Base-by-base conservation (phyloP, 2,888 invertebrate species). In the Anticlea derivata region DNA sequence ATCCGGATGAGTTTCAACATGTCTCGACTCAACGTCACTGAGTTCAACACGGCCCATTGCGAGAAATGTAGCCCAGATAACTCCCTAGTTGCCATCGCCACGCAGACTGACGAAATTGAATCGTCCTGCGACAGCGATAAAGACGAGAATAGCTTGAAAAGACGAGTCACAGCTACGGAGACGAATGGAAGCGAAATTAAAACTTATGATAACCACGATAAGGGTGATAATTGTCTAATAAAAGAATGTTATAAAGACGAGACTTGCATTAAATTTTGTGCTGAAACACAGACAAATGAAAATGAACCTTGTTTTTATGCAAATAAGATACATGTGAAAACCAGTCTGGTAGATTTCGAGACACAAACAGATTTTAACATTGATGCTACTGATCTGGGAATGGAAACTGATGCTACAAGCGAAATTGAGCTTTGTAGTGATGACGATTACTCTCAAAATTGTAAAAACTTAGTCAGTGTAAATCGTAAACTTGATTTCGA, bases 1-100 rank as follows among this genome's bases (percentile, higher is more conserved):
- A 84, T 90, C 55, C 69, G 87, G 12, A 75, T 80, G 29, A 89
- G 88, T 64, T 78, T 86, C 63, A 83, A 79, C 55, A 61, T 73
- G 46, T 78, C 85, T n/a, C 68, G 73, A 35, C 63, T 63, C 29
- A 77, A 73, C 26, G 46, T 66, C 2, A 66, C 68, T 3, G 75
- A 70, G 1, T 23, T 59, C 0, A 74, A 68, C 51, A 60, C 63
- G 29, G 63, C 59, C 1, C 56, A 64, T 1, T 56, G 55, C 17
- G 75, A 73, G 1, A 73, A 60, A 55, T 55, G 45, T 24, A 55
- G 56, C 22, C 35, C 64, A 1, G 71, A 78, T 20, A 64, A 50
- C 2, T 73, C 68, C 0, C 48, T 66, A 17, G 58, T 58, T 6
- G 63, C 66, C 7, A 58, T 57, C 8, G 73, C 56, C 6, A 79